Evolutionary conservation across 2,888 invertebrate genomes (phyloP), one percentile per base, ranked within the genome.

Genomic region (Sphinx pinastri): DNA sequence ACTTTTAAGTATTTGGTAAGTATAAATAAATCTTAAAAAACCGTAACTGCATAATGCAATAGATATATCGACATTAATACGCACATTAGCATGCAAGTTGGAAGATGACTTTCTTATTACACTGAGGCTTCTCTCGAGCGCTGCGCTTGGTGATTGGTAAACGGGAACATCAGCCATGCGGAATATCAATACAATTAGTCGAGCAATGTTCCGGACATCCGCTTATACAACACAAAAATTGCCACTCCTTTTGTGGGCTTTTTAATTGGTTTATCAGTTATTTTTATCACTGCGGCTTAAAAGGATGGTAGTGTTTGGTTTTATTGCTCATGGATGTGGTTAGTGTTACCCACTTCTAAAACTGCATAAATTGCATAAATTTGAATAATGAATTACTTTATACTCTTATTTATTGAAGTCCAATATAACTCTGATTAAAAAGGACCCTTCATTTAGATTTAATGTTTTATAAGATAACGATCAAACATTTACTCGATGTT

Each of bases 141-240:
- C 19, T 63, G 63, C 49, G 25, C 63, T 60, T 63, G 49, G 47
- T 47, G 13, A 63, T 63, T 19, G 25, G 63, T 49, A 63, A 63
- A 60, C 45, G n/a, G 31, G 47, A 47, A 63, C 63, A 63, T 13
- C 49, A 13, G 49, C 63, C 49, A 63, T 25, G 47, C 63, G 47
- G 63, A 63, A 63, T 63, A 63, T 63, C 16, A 63, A 63, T 63
- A 63, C 19, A 49, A 63, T 60, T 54, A 55, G 19, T 19, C 12
- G 49, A 12, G 47, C 63, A 47, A 38, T 45, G 16, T 63, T 63
- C 63, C 63, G 63, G 63, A 63, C 13, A 63, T 63, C 63, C 63
- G 49, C 16, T 47, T 63, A 55, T 54, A 11, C 16, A 63, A 38
- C n/a, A 19, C 38, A 16, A 49, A 16, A 13, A 49, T 60, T 16